Evolutionary conservation across 2,797 vertebrate genomes (phyloP).

Genomic region (Melanogrammus aeglefinus): DNA sequence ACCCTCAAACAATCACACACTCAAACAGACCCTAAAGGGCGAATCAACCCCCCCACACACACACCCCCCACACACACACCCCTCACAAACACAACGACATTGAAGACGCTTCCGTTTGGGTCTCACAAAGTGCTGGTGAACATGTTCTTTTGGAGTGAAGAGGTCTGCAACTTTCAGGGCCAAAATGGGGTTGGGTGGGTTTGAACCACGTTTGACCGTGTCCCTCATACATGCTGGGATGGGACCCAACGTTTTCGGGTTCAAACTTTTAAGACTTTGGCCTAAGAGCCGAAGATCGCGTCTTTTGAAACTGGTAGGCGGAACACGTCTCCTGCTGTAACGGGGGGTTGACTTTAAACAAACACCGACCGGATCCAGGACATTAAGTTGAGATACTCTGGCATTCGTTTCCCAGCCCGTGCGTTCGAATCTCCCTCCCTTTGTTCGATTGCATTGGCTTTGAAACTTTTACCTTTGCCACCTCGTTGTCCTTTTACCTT

Average conservation of each 20-base stretch:
- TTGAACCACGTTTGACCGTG: too few species aligned
- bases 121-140: too few species aligned
- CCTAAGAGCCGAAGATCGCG: too few species aligned
- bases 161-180: too few species aligned
- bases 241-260: too few species aligned
- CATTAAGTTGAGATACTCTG: not conserved
- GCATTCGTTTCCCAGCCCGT: not conserved
- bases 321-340: not conserved
- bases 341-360: not conserved
- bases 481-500: not conserved
- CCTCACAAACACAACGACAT: not conserved
- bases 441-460: not conserved
- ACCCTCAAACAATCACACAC: slow-evolving; percentile 12
- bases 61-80: not conserved
- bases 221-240: too few species aligned
- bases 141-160: too few species aligned
- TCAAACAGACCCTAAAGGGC: slow-evolving; percentile 28
- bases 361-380: not conserved
- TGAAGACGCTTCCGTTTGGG: too few species aligned
- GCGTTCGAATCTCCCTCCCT: not conserved
- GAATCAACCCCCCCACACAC: not conserved
- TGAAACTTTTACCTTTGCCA: not conserved
- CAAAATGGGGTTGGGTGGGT: too few species aligned
- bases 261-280: too few species aligned
- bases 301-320: too few species aligned